Evolutionary conservation across 2,888 invertebrate species (phyloP), one percentile per base, ranked within the genome.

Genomic region (Cerceris rybyensis): DNA sequence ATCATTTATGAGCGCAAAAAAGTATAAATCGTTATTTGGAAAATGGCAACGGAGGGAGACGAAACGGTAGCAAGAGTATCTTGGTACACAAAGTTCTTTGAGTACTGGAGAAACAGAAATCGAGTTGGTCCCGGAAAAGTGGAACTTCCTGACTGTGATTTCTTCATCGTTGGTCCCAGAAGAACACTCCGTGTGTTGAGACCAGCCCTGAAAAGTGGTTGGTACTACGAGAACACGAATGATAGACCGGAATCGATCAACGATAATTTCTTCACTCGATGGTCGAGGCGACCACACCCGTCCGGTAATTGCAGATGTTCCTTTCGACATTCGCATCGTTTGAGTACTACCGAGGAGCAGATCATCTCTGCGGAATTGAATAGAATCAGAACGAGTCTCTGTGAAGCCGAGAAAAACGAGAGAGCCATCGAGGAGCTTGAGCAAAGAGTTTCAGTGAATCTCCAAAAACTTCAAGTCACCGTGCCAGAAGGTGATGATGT

Each of bases 281-380:
- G 92, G 92, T 88, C 90, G 13, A 86, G 82, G 49, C 81, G 90
- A 16, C 91, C 91, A 0, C 92, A 92, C 78, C 88, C 92, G 0
- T 90, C 91, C 6, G 90, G 89, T 0, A 91, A 91, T 64, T 92
- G 92, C 63, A 85, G 92, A 6, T 92, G 92, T 63, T 91, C 91
- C 6, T 92, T 91, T 70, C 78, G 91, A 9, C 88, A 88, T 6
- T 90, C 90, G n/a, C 83, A 74, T 13, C 75, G 87, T 14, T 49
- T 87, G n/a, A 89, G 88, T 52, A 89, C 85, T 6, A 83, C 81
- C 72, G 89, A 90, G 55, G 86, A 87, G 59, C 80, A 86, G 14
- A 84, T 90, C 9, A 88, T 91, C 52, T 87, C 88, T n/a, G 87
- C 83, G 14, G 90, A 92, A 66, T 84, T 92, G 8, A 86, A 91